Conservation (phyloP, 2,113 vertebrate genomes). For the Hemiprocne comata region DNA sequence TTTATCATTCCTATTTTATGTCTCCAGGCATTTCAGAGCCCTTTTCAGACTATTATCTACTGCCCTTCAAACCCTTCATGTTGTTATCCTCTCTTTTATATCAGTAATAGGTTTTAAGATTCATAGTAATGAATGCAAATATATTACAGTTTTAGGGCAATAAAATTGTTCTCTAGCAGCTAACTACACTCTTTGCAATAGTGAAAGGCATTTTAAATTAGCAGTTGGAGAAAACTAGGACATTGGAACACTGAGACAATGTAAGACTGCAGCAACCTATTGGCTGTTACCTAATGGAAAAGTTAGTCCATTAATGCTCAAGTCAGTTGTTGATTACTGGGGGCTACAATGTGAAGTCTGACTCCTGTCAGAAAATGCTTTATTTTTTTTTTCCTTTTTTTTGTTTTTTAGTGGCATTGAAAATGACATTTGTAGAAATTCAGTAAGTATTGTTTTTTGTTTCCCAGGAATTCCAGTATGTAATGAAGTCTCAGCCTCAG, state of each 20-base stretch:
- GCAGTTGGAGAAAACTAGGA: conserved; percentile 59
- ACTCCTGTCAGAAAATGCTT: neutral
- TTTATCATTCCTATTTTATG: conserved; percentile 56
- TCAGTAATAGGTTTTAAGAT: conserved; percentile 57
- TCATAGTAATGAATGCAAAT: conserved; percentile 73
- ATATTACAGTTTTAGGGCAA: conserved; percentile 55
- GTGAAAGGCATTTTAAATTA: conserved; percentile 64
- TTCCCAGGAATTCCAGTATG: neutral
- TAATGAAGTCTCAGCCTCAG: neutral
- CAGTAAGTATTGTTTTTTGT: neutral
- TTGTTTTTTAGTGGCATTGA: neutral
- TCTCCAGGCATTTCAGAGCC: conserved; percentile 43
- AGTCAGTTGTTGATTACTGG: conserved; percentile 14
- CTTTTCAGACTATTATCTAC: conserved; percentile 49
- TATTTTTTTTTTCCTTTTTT: neutral
- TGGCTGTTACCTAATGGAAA: conserved; percentile 41
- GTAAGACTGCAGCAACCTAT: conserved; percentile 25
- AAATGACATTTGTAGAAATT: neutral
- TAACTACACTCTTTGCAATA: conserved; percentile 33
- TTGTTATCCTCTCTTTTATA: conserved; percentile 67
- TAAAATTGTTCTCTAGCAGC: conserved; percentile 59
- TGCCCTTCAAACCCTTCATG: conserved; percentile 61
- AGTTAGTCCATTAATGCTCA: conserved; percentile 17
- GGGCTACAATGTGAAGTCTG: neutral
- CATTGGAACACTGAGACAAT: conserved; percentile 32